Base-by-base conservation (phyloP, 2,113 vertebrate species). In the Poeciliopsis occidentalis region DNA sequence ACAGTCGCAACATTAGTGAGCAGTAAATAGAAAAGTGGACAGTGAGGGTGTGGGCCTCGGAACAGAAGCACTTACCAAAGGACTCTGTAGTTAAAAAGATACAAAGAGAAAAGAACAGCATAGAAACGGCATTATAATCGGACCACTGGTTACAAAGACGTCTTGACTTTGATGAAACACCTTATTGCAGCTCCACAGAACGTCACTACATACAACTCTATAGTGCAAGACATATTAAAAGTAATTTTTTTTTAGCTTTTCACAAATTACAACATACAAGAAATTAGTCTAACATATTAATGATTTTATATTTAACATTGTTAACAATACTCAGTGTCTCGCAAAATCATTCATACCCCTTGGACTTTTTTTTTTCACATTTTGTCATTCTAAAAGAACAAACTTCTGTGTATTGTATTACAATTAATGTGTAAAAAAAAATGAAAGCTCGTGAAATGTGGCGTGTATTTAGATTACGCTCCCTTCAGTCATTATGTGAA, bases 31-130 rank as follows among this genome's bases (percentile, higher is more conserved):
- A 92, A 79, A 82, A 71, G 96, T 96, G 94, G 94, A 95, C 96
- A 96, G 96, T 96, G 96, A 96, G 96, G 95, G 94, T 96, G 96
- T 97, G 96, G 94, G 96, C 96, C 97, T 98, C 95, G 96, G 95
- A 97, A 96, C 96, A 97, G 90, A 97, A 96, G 95, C 96, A 99
- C 98, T 99, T 99, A 99, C 98, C 98, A 98, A 99, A 99, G 94
- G 98, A 99, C 96, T 99, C 98, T 99, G 98, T 97, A 95, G 97
- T 99, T 97, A 98, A 97, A 97, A 95, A 95, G 96, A 99, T 97
- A 99, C 95, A 97, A 95, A 98, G 96, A 99, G 97, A 99, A 98
- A 97, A 99, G 96, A 99, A 99, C 97, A 99, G 97, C 97, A 99
- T 95, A 98, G 96, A 97, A 96, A 98, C 96, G 96, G 97, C 96